Percentiles rank a stretch among this genome's conserved stretches.
Conservation (phyloP, 2,113 vertebrate species). For the Pimephales promelas region DNA sequence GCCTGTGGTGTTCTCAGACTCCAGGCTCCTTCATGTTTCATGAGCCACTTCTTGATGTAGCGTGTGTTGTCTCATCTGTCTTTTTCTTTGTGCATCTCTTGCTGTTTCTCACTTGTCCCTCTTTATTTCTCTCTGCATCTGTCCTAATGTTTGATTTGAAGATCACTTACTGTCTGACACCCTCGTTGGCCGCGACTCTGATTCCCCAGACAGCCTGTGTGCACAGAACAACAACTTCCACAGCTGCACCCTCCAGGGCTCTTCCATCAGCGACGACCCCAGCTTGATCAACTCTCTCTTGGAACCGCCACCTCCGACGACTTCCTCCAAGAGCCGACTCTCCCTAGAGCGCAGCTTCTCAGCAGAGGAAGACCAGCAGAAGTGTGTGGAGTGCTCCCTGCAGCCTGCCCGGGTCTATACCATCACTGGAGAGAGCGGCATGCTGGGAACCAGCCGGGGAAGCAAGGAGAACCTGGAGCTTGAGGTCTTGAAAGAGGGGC, state of each 20-base stretch:
- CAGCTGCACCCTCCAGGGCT: constrained; percentile 50
- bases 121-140: constrained; percentile 40
- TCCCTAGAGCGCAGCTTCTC: constrained; percentile 86
- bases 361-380: constrained; percentile 81
- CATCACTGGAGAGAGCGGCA: constrained; percentile 87
- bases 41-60: constrained; percentile 18
- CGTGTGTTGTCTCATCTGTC: constrained; percentile 3
- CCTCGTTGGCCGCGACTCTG: constrained; percentile 84
- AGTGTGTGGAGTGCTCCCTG: constrained; percentile 74
- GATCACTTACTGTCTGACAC: constrained; percentile 93
- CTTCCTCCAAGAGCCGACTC: constrained; percentile 72
- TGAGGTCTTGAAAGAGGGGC: constrained; percentile 85
- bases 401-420: constrained; percentile 89
- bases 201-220: constrained; percentile 78
- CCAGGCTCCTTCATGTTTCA: constrained; percentile 1
- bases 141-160: constrained; percentile 62
- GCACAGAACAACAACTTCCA: constrained; percentile 70
- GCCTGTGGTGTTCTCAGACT: background rate
- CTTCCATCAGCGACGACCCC: constrained; percentile 54
- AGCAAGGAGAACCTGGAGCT: constrained; percentile 88
- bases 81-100: constrained; percentile 20
- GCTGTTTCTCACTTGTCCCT: constrained; percentile 33
- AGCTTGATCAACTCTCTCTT: constrained; percentile 62
- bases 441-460: constrained; percentile 83
- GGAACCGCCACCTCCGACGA: constrained; percentile 71